These are phyloP conservation scores for Hedya salicella DNA, from an alignment of 2,888 invertebrate species.

Conservation along the genomic window DNA sequence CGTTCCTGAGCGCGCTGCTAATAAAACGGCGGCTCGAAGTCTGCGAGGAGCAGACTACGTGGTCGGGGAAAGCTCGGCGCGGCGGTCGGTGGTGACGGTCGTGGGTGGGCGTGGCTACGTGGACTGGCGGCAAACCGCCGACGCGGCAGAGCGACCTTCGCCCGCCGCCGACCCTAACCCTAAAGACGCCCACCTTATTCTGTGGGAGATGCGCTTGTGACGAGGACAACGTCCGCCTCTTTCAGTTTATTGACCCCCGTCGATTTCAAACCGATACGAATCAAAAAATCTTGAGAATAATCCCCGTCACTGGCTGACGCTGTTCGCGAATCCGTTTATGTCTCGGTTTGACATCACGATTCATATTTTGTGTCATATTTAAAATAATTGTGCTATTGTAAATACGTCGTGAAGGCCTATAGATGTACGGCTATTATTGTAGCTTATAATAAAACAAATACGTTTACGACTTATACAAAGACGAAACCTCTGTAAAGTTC, in stretches of 20 bases:
- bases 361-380: conserved; percentile 65
- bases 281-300: background rate
- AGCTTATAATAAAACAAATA: conserved; percentile 17
- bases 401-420: conserved; percentile 26
- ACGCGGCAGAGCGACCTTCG: conserved; percentile 84
- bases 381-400: conserved; percentile 41
- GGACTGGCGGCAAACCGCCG: conserved; percentile 92
- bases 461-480: conserved; percentile 25
- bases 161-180: conserved; percentile 89
- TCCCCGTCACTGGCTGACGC: conserved; percentile 31
- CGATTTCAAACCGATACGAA: conserved; percentile 22
- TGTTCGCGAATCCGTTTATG: conserved; percentile 47
- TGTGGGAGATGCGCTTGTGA: conserved; percentile 90
- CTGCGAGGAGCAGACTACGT: conserved; percentile 75
- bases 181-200: conserved; percentile 94
- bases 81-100: conserved; percentile 92
- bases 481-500: conserved; percentile 28
- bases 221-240: conserved; percentile 44
- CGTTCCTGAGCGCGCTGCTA: conserved; percentile 42
- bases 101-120: conserved; percentile 96
- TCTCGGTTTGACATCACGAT: conserved; percentile 26
- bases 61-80: conserved; percentile 77
- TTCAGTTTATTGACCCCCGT: conserved; percentile 22
- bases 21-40: conserved; percentile 70
- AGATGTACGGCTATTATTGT: conserved; percentile 23